Conservation (phyloP, 2,113 vertebrate species). For the Albula goreensis region DNA sequence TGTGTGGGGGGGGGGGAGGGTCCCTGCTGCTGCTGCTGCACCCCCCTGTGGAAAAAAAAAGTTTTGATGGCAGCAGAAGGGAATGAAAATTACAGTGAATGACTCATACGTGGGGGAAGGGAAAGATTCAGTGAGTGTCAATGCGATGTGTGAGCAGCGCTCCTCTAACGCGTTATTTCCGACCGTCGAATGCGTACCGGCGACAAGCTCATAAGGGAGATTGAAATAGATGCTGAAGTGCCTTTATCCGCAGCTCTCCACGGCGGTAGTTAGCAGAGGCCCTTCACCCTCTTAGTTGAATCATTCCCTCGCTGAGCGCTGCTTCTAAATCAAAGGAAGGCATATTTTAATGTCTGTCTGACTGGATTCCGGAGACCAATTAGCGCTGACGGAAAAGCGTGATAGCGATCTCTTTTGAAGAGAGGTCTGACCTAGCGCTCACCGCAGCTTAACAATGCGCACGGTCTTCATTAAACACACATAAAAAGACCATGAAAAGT, state of each 20-base stretch:
- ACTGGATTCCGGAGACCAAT: constrained; percentile 11
- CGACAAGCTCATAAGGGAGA: not conserved
- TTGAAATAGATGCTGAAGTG: not conserved
- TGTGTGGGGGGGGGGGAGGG: too few relatives aligned
- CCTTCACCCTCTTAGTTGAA: too few relatives aligned
- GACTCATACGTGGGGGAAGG: not conserved
- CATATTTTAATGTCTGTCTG: not conserved
- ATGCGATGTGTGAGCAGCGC: not conserved
- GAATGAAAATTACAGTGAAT: not conserved
- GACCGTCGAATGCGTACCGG: not conserved
- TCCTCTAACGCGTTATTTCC: not conserved
- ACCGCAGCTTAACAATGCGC: constrained; percentile 16
- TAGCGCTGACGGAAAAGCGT: constrained; percentile 14
- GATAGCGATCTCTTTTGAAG: constrained; percentile 19
- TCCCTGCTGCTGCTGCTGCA: too few relatives aligned
- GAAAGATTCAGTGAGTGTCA: not conserved
- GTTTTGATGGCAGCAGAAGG: not conserved
- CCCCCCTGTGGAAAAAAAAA: not conserved
- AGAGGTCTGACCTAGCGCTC: not conserved
- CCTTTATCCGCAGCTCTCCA: not conserved
- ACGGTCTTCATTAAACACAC: constrained; percentile 16
- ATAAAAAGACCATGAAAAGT: too few relatives aligned
- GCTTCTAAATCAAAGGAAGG: constrained; percentile 20
- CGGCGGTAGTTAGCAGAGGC: not conserved
- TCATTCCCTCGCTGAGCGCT: not conserved